phyloP scores from a whole-genome alignment of 2,797 vertebrate genomes.

The Galago senegalensis region DNA sequence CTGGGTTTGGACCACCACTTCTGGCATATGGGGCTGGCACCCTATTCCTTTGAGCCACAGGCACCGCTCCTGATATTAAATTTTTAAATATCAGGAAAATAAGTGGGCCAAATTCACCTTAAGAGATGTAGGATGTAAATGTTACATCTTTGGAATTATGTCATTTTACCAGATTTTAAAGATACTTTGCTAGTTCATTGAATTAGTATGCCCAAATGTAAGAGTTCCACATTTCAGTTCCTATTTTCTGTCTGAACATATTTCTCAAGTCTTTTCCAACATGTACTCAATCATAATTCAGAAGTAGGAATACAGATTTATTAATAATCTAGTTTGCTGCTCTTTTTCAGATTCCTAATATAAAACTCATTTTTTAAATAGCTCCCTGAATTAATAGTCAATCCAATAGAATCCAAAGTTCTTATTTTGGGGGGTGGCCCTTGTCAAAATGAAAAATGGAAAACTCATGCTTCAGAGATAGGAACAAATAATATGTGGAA shows the following conservation, averaged over 20 bases:
- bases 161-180: conserved; percentile 19
- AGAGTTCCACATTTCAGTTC: background rate
- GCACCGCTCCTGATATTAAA: background rate
- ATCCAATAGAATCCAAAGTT: conserved; percentile 12
- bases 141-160: background rate
- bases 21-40: no score
- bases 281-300: background rate
- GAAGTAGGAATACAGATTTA: background rate
- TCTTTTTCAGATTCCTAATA: conserved; percentile 38
- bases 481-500: conserved; percentile 73
- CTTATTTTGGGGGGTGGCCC: conserved; percentile 28
- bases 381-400: conserved; percentile 43
- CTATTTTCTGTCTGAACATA: background rate
- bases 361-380: conserved; percentile 61
- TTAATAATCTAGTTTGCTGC: background rate
- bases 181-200: background rate
- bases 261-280: conserved; percentile 24
- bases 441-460: conserved; percentile 82
- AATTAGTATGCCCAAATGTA: background rate
- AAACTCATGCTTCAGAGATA: conserved; percentile 70
- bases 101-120: background rate
- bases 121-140: background rate
- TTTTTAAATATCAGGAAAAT: background rate
- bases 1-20: no score
- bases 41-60: no score